These are phyloP conservation scores for Drosophila cognata DNA, from an alignment of 2,888 invertebrate species.

Conservation along the genomic window DNA sequence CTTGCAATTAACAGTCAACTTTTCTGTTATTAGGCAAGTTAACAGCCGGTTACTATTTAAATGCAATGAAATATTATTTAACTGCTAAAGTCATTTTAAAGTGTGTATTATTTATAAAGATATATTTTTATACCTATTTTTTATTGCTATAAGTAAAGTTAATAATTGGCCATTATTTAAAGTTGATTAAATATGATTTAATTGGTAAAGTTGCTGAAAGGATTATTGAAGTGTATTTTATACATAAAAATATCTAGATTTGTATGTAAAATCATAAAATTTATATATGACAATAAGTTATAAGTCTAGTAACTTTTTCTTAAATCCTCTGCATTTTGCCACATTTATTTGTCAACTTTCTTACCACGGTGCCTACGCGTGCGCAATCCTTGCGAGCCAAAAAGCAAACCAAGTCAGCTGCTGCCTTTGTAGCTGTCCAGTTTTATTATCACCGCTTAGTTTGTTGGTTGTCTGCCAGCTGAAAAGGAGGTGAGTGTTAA, in stretches of 20 bases:
- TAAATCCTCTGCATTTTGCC: neutral
- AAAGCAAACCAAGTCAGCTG: conserved; percentile 38
- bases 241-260: no score
- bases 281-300: neutral
- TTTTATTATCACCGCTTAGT: conserved; percentile 31
- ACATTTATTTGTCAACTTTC: neutral
- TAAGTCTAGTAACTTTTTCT: neutral
- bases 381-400: conserved; percentile 34
- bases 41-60: conserved; percentile 21
- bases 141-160: neutral
- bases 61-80: neutral
- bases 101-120: neutral
- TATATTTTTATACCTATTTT: neutral
- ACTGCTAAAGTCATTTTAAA: no score
- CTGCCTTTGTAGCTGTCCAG: conserved; percentile 27
- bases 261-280: neutral
- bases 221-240: neutral
- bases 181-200: neutral
- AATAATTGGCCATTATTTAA: conserved; percentile 17
- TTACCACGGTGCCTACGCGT: conserved; percentile 48
- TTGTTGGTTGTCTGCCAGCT: conserved; percentile 27
- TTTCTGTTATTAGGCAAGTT: conserved; percentile 16
- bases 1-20: conserved; percentile 19
- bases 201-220: no score
- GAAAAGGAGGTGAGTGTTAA: conserved; percentile 32